A percentile compares a stretch with the other conserved stretches of the same genome.
Conservation (phyloP, 2,888 invertebrate species). For the Ichneumon xanthorius region DNA sequence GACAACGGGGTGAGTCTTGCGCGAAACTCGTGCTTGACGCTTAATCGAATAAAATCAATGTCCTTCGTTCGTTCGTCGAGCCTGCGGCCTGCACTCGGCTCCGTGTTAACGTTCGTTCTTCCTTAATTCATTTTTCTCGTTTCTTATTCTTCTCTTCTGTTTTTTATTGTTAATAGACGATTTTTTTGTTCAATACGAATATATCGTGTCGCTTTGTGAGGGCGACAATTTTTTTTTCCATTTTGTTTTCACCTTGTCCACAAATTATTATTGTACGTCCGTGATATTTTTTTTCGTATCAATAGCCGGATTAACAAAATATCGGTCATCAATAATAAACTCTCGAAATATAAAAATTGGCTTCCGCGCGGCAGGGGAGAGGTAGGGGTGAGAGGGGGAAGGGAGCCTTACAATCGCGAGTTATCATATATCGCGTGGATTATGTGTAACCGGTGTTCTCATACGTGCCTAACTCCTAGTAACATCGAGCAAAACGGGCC, state of each 20-base stretch:
- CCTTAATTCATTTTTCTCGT: constrained; percentile 33
- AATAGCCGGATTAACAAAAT: constrained; percentile 79
- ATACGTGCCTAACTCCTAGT: constrained; percentile 79
- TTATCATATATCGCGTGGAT: constrained; percentile 20
- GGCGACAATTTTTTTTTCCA: constrained; percentile 45
- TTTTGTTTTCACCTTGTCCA: constrained; percentile 54
- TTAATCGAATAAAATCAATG: constrained; percentile 50
- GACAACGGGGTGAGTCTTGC: constrained; percentile 37
- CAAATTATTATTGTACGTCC: constrained; percentile 68
- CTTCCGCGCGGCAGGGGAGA: constrained; percentile 38
- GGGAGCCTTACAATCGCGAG: constrained; percentile 35
- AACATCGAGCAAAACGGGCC: constrained; percentile 81
- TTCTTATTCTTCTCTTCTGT: constrained; percentile 50
- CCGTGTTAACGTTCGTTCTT: constrained; percentile 54
- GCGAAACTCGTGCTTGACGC: constrained; percentile 46
- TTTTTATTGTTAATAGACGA: constrained; percentile 66
- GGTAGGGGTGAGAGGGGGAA: background rate
- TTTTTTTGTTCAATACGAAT: constrained; percentile 70
- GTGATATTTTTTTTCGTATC: constrained; percentile 65
- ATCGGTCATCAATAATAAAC: constrained; percentile 79
- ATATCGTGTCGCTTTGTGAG: constrained; percentile 73
- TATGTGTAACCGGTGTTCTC: constrained; percentile 37
- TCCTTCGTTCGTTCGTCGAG: constrained; percentile 68
- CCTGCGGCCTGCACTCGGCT: constrained; percentile 79
- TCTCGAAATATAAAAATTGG: constrained; percentile 80